Evolutionary conservation across 2,888 invertebrate genomes (phyloP).

Genomic region (Drosophila borborema): DNA sequence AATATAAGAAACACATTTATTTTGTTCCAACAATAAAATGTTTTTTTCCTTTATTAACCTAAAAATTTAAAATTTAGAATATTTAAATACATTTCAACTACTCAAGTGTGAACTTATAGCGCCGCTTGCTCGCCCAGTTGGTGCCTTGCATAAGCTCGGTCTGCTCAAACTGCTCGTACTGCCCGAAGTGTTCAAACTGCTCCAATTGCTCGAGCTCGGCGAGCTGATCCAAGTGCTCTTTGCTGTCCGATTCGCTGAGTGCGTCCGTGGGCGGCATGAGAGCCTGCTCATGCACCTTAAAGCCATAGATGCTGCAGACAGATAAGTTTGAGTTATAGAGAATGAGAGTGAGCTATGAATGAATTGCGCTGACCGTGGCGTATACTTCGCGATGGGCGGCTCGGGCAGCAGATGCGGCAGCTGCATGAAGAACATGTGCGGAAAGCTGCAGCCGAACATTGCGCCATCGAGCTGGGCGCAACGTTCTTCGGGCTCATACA

Average conservation of each 20-base stretch:
- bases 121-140: neutral
- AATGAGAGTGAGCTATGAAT: neutral
- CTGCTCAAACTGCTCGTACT: neutral
- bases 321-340: no score
- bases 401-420: conserved; percentile 42
- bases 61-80: neutral
- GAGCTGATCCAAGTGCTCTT: neutral
- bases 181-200: no score
- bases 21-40: no score
- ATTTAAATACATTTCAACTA: neutral
- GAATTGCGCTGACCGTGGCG: conserved; percentile 46
- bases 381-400: conserved; percentile 42
- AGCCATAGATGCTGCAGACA: conserved; percentile 47
- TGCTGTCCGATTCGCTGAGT: neutral
- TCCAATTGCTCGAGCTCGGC: neutral
- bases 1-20: no score
- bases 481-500: conserved; percentile 39
- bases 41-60: neutral
- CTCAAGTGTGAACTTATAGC: neutral
- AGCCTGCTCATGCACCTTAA: conserved; percentile 45
- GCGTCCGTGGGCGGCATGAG: conserved; percentile 1
- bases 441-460: conserved; percentile 56
- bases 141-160: neutral
- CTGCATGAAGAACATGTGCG: conserved; percentile 66
- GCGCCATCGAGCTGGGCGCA: conserved; percentile 54